Evolutionary conservation across 2,113 vertebrate species (phyloP).

Genomic region (Phylloscopus trochiloides): DNA sequence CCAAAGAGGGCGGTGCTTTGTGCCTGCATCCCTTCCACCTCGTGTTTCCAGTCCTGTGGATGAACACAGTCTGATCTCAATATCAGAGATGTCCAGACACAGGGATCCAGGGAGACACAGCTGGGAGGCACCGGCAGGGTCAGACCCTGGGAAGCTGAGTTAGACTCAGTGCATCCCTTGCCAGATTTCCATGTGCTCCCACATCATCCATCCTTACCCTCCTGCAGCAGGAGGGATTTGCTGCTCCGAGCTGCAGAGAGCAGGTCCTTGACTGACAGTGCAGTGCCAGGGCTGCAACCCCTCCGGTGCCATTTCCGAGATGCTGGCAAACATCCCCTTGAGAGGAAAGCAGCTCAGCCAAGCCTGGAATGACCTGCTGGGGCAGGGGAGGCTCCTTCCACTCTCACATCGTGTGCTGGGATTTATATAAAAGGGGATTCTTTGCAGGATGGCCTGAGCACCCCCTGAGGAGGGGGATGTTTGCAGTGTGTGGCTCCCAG

Average conservation of each 20-base stretch:
- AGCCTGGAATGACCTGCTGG: conserved; percentile 38
- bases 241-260: not conserved
- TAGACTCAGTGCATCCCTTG: fast-evolving
- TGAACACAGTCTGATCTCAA: not conserved
- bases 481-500: fast-evolving
- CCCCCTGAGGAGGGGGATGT: fast-evolving
- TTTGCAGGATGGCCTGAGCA: not conserved
- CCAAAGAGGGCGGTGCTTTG: fast-evolving
- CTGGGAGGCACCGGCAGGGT: not conserved
- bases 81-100: not conserved
- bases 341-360: conserved; percentile 42
- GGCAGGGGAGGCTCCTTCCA: not conserved
- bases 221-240: not conserved
- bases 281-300: not conserved
- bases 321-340: not conserved
- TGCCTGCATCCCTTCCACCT: not conserved
- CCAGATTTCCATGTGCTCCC: not conserved
- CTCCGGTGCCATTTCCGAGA: not conserved
- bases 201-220: not conserved
- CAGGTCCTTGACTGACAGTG: not conserved
- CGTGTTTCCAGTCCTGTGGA: not conserved
- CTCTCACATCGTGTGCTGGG: not conserved
- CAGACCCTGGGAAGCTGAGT: not conserved
- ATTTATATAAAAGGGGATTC: not conserved
- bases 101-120: not conserved